Evolutionary conservation across 2,113 vertebrate species (phyloP).

Genomic region (Accipiter cooperii): DNA sequence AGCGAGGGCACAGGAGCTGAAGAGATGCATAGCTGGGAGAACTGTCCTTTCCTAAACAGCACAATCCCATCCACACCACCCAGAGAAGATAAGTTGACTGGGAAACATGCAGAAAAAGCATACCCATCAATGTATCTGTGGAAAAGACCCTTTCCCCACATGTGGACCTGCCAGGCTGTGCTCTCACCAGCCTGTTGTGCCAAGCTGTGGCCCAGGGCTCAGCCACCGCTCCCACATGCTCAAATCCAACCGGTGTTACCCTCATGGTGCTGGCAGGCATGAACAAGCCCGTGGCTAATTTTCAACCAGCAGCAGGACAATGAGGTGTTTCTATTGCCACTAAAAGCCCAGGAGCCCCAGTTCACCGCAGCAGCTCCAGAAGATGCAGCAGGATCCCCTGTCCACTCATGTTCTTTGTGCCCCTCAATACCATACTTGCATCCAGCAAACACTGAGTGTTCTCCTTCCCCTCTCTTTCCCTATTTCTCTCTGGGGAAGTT

Average conservation of each 20-base stretch:
- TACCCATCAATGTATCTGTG: not conserved
- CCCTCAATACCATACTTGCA: too few species aligned
- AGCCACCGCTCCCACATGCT: fast-evolving
- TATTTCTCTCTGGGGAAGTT: not conserved
- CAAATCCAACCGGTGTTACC: fast-evolving
- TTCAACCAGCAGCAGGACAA: not conserved
- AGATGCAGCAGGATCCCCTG: not conserved
- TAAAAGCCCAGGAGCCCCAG: not conserved
- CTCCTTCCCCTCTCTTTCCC: not conserved
- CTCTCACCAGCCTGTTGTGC: not conserved
- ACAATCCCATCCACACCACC: not conserved
- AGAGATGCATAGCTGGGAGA: not conserved
- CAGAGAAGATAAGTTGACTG: not conserved
- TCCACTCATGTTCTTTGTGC: fast-evolving
- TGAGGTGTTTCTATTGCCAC: not conserved
- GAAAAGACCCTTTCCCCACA: not conserved
- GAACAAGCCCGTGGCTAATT: not conserved
- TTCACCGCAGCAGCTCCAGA: not conserved
- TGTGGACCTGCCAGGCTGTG: not conserved
- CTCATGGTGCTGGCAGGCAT: fast-evolving
- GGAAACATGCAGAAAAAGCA: not conserved
- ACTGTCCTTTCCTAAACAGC: not conserved
- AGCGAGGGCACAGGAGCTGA: not conserved
- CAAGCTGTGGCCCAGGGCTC: not conserved
- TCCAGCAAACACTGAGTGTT: not conserved